Evolutionary conservation across 2,888 invertebrate genomes (phyloP).

Genomic region (Pterostichus madidus): DNA sequence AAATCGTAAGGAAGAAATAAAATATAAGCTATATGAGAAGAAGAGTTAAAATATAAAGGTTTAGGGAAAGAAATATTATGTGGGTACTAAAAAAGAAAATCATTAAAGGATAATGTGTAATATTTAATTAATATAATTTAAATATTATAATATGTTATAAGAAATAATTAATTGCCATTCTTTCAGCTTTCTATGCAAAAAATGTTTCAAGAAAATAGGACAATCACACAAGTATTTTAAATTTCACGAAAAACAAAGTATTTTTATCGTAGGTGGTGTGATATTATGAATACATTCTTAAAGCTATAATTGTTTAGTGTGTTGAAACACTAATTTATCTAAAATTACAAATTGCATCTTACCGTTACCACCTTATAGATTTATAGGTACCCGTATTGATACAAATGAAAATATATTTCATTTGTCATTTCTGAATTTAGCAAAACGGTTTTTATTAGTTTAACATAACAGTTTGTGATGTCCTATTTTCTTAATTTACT

Average conservation of each 20-base stretch:
- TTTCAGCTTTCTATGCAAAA: constrained; percentile 8
- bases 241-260: constrained; percentile 9
- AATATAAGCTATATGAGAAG: background rate
- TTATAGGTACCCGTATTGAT: constrained; percentile 52
- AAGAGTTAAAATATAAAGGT: too few relatives aligned
- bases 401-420: constrained; percentile 19
- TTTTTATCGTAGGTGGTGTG: constrained; percentile 35
- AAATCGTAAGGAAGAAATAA: background rate
- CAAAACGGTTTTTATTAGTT: constrained; percentile 18
- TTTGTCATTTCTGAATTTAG: constrained; percentile 46
- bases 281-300: constrained; percentile 48
- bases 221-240: constrained; percentile 6
- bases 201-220: constrained; percentile 45
- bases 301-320: constrained; percentile 44
- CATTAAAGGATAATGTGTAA: background rate
- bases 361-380: constrained; percentile 39
- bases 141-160: constrained; percentile 11
- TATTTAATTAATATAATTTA: constrained; percentile 8
- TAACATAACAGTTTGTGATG: constrained; percentile 22
- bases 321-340: constrained; percentile 23
- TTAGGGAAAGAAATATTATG: background rate
- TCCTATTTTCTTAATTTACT: constrained; percentile 39
- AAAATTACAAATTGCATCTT: constrained; percentile 47
- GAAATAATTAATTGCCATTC: constrained; percentile 32
- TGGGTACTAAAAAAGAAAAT: background rate